Conservation (phyloP, 2,888 invertebrate genomes). For the Unio delphinus region DNA sequence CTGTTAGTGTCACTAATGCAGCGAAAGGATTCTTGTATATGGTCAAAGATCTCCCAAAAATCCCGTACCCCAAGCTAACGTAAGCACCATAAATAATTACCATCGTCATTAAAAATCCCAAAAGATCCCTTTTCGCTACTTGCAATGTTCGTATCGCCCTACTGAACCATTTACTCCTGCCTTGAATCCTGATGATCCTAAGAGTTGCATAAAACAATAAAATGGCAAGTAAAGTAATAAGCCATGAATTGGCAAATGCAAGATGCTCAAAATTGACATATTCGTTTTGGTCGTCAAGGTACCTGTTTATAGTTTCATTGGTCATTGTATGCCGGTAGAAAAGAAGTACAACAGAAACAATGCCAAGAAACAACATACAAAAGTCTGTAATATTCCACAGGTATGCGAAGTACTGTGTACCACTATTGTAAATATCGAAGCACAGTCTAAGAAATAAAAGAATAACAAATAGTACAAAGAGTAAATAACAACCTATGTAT, state of each 20-base stretch:
- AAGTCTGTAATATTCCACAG: conserved; percentile 5
- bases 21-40: conserved; percentile 2
- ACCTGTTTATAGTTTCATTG: conserved; percentile 3
- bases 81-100: conserved; percentile 1
- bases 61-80: not conserved
- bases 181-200: conserved; percentile 4
- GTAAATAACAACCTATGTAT: conserved; percentile 5
- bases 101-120: conserved; percentile 3
- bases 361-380: not conserved
- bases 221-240: conserved; percentile 1
- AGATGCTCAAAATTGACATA: conserved; percentile 8
- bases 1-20: conserved; percentile 4
- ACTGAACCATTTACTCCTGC: conserved; percentile 1
- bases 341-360: not conserved
- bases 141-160: not conserved
- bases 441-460: not conserved
- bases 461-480: not conserved
- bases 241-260: not conserved
- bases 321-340: not conserved
- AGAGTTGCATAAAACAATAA: conserved; percentile 4
- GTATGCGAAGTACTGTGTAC: not conserved
- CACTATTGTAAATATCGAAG: not conserved
- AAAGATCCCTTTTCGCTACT: not conserved
- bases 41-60: not conserved
- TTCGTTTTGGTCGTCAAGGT: not conserved